phyloP scores from a whole-genome alignment of 2,888 invertebrate genomes.

The Chalcis sispes region DNA sequence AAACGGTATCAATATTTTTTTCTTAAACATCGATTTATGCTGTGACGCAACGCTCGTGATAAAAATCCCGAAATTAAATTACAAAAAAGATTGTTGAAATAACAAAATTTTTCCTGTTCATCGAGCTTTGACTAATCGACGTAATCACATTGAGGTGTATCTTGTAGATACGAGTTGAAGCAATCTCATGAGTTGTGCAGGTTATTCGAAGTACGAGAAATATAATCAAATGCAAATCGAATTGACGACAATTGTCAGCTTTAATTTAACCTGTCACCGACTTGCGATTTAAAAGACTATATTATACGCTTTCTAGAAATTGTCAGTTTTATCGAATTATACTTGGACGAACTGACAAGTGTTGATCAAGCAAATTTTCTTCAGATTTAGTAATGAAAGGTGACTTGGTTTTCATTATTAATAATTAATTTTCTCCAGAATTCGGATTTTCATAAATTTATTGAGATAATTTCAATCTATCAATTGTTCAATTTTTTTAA shows the following conservation, averaged over 20 bases:
- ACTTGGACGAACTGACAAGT: background rate
- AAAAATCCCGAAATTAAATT: no score
- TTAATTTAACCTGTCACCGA: constrained; percentile 6
- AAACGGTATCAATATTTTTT: no score
- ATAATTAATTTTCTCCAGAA: no score
- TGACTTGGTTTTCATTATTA: background rate
- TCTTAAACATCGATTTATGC: no score
- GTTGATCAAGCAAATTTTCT: constrained; percentile 12
- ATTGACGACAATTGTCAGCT: background rate
- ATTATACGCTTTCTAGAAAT: background rate
- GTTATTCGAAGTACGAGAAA: background rate
- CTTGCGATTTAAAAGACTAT: background rate
- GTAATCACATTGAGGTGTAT: background rate
- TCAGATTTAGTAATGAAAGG: background rate
- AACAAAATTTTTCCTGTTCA: no score
- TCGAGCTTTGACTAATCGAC: no score
- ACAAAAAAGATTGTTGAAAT: no score
- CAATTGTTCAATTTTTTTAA: no score
- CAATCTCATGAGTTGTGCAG: background rate
- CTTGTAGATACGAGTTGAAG: background rate
- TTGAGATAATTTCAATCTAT: no score
- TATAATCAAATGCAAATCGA: constrained; percentile 7
- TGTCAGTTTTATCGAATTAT: constrained; percentile 32
- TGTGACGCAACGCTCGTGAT: no score
- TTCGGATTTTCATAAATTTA: no score